Base-by-base conservation (phyloP, 2,113 vertebrate species). In the Petrocephalus microphthalmus region DNA sequence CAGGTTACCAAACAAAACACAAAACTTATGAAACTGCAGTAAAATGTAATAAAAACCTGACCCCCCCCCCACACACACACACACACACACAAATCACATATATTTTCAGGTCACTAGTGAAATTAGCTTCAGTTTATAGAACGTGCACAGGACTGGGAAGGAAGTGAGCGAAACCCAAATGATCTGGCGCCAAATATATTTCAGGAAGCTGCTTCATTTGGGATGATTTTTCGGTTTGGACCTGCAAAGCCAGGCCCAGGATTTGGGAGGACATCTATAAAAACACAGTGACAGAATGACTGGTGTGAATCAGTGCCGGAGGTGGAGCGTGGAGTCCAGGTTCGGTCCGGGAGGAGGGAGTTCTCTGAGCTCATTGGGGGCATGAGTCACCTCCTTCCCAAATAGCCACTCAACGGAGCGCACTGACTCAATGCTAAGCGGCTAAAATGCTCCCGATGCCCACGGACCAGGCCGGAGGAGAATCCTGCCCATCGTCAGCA, bases 191-290 rank as follows among this genome's bases (percentile, higher is more conserved):
- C 60, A 78, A 78, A 42, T 78, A 42, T 78, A 78, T 78, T 42
- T 15, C 71, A 78, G 29, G 71, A 78, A 37, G 29, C 71, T 78
- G 15, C 71, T 78, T 78, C 29, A 5, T 78, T 78, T 37, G 71
- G 11, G 71, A 42, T 78, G 29, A 78, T 78, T 78, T 78, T 78
- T 19, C 11, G 6, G 8, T 78, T 78, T 25, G 13, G 17, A 78
- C 71, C 71, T 19, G 71, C 71, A 78, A 5, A 78, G 71, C 13
- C 71, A 78, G 71, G 37, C 71, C 71, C 15, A 13, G 71, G 71
- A 42, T 78, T 42, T 78, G 71, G 33, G 33, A 42, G 71, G 71
- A 78, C 71, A 78, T 78, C 71, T 78, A 78, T 78, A 78, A 78
- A 78, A 78, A 78, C 33, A 42, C 71, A 78, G 71, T 42, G 33